Evolutionary conservation across 2,888 invertebrate genomes (phyloP).

Genomic region (Hipparchia semele): DNA sequence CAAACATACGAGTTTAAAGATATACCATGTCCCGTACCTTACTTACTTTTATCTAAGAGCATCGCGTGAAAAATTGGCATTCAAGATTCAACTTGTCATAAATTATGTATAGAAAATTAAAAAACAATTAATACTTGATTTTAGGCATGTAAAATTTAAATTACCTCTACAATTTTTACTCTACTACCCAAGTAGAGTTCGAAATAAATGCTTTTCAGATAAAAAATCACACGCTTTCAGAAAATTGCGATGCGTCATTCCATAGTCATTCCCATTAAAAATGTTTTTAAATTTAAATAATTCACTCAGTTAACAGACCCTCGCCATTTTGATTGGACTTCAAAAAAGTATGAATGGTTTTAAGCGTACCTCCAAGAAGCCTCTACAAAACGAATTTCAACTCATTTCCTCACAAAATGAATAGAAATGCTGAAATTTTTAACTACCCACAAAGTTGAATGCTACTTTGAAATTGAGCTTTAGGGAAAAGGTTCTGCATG

Average conservation of each 20-base stretch:
- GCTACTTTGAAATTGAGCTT: constrained; percentile 31
- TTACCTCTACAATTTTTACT: neutral
- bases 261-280: neutral
- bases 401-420: constrained; percentile 50
- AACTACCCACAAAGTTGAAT: constrained; percentile 32
- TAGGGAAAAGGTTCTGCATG: constrained; percentile 12
- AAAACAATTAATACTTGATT: neutral
- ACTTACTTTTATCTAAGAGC: too few relatives aligned
- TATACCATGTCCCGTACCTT: neutral
- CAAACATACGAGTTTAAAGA: neutral
- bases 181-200: neutral
- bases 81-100: neutral
- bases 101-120: neutral
- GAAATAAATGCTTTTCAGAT: neutral
- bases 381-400: constrained; percentile 50
- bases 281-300: neutral
- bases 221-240: neutral
- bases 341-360: constrained; percentile 50
- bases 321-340: constrained; percentile 43
- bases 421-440: constrained; percentile 46
- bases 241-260: neutral
- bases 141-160: constrained; percentile 2
- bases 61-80: too few relatives aligned
- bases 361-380: constrained; percentile 46
- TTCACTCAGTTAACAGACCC: constrained; percentile 10